phyloP scores from a whole-genome alignment of 2,888 invertebrate species.

The Fragum fragum region DNA sequence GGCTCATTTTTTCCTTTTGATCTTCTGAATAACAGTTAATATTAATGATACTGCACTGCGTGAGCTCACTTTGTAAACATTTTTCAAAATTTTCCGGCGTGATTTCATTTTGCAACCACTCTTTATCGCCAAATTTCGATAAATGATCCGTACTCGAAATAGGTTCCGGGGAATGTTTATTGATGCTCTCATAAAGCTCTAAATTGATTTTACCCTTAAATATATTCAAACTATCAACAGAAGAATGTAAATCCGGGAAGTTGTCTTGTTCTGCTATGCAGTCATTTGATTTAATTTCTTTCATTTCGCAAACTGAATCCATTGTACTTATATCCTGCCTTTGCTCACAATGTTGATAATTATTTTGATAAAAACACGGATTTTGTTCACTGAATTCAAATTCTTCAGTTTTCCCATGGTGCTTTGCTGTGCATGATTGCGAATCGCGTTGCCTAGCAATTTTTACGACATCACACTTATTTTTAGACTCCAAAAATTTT shows the following conservation, averaged over 20 bases:
- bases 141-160: not conserved
- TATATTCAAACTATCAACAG: not conserved
- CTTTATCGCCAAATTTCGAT: constrained; percentile 7
- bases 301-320: not conserved
- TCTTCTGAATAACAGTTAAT: constrained; percentile 30
- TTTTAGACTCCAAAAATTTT: constrained; percentile 21
- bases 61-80: constrained; percentile 27
- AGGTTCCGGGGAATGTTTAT: not conserved
- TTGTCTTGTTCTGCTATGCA: not conserved
- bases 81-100: constrained; percentile 27
- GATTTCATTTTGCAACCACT: constrained; percentile 15
- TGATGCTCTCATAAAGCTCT: constrained; percentile 1
- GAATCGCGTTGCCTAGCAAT: not conserved
- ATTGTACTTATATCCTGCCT: not conserved
- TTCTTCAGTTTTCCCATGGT: constrained; percentile 17
- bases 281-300: not conserved
- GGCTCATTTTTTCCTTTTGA: constrained; percentile 26
- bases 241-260: not conserved
- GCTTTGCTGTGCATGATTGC: not conserved
- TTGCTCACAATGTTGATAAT: not conserved
- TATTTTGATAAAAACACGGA: not conserved
- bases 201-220: constrained; percentile 1
- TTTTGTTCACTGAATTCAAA: not conserved
- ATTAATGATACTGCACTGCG: constrained; percentile 40
- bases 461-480: constrained; percentile 32